Evolutionary conservation across 2,888 invertebrate genomes (phyloP), one percentile per base, ranked within the genome.

Genomic region (Erannis defoliaria): DNA sequence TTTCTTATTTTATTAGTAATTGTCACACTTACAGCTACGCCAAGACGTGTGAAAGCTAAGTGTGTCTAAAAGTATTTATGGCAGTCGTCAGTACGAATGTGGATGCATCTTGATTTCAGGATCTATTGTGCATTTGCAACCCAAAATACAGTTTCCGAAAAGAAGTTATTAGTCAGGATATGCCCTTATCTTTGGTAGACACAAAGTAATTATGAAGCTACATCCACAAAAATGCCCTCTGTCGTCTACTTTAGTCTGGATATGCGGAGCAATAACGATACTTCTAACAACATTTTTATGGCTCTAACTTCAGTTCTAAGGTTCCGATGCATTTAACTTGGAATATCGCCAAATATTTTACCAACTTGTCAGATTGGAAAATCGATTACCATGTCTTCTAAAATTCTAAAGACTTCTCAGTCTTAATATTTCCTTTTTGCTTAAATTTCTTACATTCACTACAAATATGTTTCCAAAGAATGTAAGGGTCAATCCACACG

Each of bases 321-420:
- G 21, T 53, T 53, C 38, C 45, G 26, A 58, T 51, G 58, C 58
- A 53, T 53, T 50, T 53, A 29, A 51, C 21, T 58, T 58, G 58
- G 58, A 51, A 31, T 45, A 45, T 16, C 2, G 55, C 61, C 55
- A 55, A 50, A 31, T 40, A 40, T 6, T 26, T 35, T 38, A 23
- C 18, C 26, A 37, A 50, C 40, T 46, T 51, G 40, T 50, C 16
- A 50, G 12, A 23, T 55, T 26, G 23, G 12, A 45, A 10, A 19
- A 55, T 45, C 45, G 23, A 55, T 35, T 19, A 18, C 8, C 23
- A 38, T 31, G 4, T 12, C 12, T 40, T 38, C 31, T 40, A 16
- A 14, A 14, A 6, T 43, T n/a, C 6, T n/a, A 1, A 38, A 38
- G 12, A 37, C 14, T 37, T 14, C 14, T 16, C 16, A 16, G 37